A percentile compares a stretch with the other conserved stretches of the same genome.
Conservation (phyloP, 2,888 invertebrate species). For the Azorinus chamasolen region DNA sequence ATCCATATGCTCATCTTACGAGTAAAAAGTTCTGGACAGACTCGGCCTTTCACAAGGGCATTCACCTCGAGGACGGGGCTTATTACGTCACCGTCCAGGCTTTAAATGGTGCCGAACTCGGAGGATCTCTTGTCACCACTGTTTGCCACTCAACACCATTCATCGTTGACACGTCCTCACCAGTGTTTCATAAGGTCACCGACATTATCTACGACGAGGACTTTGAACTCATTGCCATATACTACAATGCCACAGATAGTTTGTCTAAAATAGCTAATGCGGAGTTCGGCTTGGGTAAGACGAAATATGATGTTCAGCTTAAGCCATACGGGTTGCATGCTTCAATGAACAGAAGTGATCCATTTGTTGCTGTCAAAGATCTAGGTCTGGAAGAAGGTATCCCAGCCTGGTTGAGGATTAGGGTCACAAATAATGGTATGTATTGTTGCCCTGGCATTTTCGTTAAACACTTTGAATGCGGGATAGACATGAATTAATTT, state of each 20-base stretch:
- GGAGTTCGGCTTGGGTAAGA: constrained; percentile 74
- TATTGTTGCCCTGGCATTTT: no score
- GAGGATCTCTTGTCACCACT: constrained; percentile 75
- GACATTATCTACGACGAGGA: constrained; percentile 75
- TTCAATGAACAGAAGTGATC: constrained; percentile 58
- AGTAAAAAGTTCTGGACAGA: constrained; percentile 74
- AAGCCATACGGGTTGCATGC: constrained; percentile 66
- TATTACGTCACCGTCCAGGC: constrained; percentile 77
- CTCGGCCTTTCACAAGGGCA: constrained; percentile 68
- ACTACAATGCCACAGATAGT: constrained; percentile 68
- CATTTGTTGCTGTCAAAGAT: constrained; percentile 70
- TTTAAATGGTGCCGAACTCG: constrained; percentile 69
- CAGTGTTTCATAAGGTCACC: constrained; percentile 64
- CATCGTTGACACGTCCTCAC: constrained; percentile 73
- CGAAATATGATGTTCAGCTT: constrained; percentile 72
- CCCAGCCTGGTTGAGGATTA: constrained; percentile 75
- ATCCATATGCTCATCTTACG: constrained; percentile 72
- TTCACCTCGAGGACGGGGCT: constrained; percentile 71
- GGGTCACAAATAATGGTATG: constrained; percentile 74
- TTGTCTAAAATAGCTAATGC: constrained; percentile 66
- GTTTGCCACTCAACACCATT: constrained; percentile 75
- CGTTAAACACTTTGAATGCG: no score
- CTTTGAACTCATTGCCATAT: constrained; percentile 72
- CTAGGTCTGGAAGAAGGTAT: constrained; percentile 71
- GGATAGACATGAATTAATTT: no score